Conservation (phyloP, 2,888 invertebrate species). For the Cacoxenus indagator region DNA sequence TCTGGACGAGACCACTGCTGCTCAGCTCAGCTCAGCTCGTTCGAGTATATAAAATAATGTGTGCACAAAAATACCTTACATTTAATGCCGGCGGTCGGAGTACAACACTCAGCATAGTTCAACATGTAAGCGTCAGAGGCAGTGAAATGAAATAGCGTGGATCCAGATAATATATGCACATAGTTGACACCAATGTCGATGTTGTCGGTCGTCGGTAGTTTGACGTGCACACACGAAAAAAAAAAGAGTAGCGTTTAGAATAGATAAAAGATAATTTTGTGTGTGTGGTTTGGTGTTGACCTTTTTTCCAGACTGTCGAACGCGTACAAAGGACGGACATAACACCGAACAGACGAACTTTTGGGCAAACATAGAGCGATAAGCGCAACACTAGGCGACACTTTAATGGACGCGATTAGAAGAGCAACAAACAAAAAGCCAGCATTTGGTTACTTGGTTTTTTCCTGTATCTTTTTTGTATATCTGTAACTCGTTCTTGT, state of each 20-base stretch:
- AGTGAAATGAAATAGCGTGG: background rate
- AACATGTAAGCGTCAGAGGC: background rate
- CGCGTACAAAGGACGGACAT: background rate
- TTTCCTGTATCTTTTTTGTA: background rate
- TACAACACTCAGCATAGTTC: background rate
- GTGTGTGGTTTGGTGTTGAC: background rate
- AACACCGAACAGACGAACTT: too few relatives aligned
- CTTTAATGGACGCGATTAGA: constrained; percentile 1
- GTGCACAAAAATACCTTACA: background rate
- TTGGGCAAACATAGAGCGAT: background rate
- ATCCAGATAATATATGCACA: background rate
- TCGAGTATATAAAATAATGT: background rate
- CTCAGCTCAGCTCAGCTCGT: too few relatives aligned
- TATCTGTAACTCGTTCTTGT: constrained; percentile 22
- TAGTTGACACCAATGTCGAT: constrained; percentile 10
- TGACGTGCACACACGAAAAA: background rate
- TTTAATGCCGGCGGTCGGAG: background rate
- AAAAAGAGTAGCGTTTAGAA: background rate
- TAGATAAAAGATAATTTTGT: constrained; percentile 8
- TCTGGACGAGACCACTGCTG: background rate
- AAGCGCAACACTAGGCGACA: constrained; percentile 8
- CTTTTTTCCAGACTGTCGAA: background rate
- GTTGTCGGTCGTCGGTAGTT: background rate
- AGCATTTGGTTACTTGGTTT: background rate
- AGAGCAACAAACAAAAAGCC: background rate